Evolutionary conservation across 1,140 invertebrate species (phyloP).

Genomic region (Camponotus pennsylvanicus): DNA sequence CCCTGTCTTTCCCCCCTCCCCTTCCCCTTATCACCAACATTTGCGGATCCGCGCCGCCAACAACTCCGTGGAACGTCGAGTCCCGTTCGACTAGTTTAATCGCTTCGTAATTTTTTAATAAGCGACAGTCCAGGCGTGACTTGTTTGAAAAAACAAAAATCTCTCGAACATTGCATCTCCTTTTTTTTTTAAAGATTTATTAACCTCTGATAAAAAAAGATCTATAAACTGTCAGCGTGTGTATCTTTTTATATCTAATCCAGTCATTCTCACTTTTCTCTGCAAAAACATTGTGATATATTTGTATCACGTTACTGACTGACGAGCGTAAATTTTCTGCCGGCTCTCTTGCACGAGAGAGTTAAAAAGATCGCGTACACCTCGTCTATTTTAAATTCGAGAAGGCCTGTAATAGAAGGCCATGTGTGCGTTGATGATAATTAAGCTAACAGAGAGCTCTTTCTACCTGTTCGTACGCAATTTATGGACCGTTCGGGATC

Average conservation of each 20-base stretch:
- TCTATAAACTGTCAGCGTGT: not conserved
- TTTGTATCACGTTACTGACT: not conserved
- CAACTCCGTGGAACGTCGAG: not conserved
- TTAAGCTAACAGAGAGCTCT: constrained; percentile 27
- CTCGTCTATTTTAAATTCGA: not conserved
- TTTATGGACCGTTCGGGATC: constrained; percentile 28
- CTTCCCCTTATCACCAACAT: not conserved
- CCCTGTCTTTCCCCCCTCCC: not conserved
- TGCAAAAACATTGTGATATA: constrained; percentile 9
- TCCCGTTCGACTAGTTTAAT: constrained; percentile 55
- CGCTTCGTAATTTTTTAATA: constrained; percentile 49
- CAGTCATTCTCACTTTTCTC: not conserved
- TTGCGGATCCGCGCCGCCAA: constrained; percentile 9
- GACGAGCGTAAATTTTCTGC: constrained; percentile 16
- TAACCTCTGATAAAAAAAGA: not conserved
- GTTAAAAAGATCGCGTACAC: not conserved
- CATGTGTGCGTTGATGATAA: constrained; percentile 8
- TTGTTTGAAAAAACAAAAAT: constrained; percentile 23
- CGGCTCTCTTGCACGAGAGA: not conserved
- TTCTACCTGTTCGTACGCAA: constrained; percentile 31
- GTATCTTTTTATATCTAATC: not conserved
- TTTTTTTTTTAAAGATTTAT: not conserved
- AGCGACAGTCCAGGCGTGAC: not conserved
- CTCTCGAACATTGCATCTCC: not conserved
- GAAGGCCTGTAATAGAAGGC: not conserved